Evolutionary conservation across 2,113 vertebrate species (phyloP).

Genomic region (Mustela nigripes): DNA sequence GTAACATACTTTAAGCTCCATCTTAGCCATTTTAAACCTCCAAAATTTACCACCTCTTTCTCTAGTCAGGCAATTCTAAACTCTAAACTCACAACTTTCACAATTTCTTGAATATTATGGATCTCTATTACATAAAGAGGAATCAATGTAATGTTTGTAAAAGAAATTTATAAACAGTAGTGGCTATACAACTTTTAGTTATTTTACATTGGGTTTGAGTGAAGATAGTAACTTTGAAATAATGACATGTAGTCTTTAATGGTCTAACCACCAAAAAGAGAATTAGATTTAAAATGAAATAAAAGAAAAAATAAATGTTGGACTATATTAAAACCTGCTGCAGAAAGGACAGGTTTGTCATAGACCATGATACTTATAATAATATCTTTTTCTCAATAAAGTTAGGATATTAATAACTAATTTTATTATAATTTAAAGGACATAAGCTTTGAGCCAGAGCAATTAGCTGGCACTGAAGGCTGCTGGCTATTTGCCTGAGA

Average conservation of each 20-base stretch:
- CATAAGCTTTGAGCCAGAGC: background rate
- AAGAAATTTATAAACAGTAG: background rate
- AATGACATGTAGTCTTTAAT: background rate
- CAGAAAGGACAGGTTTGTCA: background rate
- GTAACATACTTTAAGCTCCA: background rate
- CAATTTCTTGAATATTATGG: background rate
- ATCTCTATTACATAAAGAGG: background rate
- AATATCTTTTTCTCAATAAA: background rate
- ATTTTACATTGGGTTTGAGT: background rate
- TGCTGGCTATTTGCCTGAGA: background rate
- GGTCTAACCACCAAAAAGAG: background rate
- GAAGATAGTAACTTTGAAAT: background rate
- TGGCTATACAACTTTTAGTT: background rate
- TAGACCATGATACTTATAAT: background rate
- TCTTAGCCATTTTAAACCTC: too few species aligned
- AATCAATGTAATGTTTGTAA: background rate
- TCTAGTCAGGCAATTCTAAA: background rate
- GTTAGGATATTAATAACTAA: background rate
- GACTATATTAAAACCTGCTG: background rate
- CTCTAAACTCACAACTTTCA: background rate
- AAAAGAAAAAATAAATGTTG: background rate
- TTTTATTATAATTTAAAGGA: background rate
- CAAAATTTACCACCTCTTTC: background rate
- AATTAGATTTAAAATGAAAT: constrained; percentile 43
- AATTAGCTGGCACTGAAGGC: background rate